These are phyloP conservation scores for Aphis gossypii DNA, from an alignment of 1,140 invertebrate species.

Conservation along the genomic window DNA sequence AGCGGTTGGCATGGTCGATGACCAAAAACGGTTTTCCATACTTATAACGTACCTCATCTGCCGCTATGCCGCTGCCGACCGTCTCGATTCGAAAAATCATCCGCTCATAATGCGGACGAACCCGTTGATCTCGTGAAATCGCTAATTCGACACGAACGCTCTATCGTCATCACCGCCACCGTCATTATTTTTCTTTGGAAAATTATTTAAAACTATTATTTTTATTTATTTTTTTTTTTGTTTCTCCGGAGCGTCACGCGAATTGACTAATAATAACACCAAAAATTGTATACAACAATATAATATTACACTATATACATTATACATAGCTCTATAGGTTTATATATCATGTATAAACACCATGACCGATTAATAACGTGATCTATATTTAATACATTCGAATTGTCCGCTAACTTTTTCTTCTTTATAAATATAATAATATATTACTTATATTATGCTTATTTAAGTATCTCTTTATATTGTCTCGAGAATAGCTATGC, in stretches of 20 bases:
- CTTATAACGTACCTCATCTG: neutral
- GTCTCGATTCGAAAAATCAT: neutral
- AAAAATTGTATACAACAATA: neutral
- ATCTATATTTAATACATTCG: neutral
- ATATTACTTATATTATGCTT: neutral
- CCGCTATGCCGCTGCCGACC: neutral
- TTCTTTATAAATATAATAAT: neutral
- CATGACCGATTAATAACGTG: slow-evolving; percentile 16
- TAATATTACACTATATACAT: neutral
- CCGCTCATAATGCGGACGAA: neutral
- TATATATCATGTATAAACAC: neutral
- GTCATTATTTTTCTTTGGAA: slow-evolving; percentile 26
- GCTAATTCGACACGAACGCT: neutral
- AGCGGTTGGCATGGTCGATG: slow-evolving; percentile 32
- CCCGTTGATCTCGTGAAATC: slow-evolving; percentile 44
- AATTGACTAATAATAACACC: neutral
- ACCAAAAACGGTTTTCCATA: slow-evolving; percentile 44
- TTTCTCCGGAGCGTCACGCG: neutral
- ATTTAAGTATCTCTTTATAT: neutral
- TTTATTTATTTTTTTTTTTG: slow-evolving; percentile 34
- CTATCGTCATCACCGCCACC: neutral
- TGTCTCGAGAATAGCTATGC: neutral
- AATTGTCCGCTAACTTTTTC: neutral
- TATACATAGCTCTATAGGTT: neutral
- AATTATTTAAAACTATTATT: neutral